Evolutionary conservation across 2,113 vertebrate species (phyloP).

Genomic region (Gavia stellata): DNA sequence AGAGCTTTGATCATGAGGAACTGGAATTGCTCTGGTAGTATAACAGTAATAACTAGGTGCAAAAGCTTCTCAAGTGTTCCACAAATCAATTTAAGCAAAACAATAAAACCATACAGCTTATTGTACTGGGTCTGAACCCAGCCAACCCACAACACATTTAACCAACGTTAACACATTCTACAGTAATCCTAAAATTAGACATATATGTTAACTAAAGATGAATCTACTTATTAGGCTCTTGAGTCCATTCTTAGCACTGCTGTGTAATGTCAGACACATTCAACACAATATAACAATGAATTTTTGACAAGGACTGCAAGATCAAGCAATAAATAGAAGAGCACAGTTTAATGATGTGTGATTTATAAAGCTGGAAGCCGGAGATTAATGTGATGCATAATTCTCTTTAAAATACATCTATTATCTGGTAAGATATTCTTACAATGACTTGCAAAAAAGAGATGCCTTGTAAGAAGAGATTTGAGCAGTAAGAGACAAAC

Average conservation of each 20-base stretch:
- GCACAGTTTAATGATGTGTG: not conserved
- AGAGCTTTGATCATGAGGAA: not conserved
- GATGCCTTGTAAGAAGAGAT: not conserved
- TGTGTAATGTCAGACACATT: not conserved
- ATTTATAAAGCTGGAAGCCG: not conserved
- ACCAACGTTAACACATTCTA: not conserved
- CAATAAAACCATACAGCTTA: not conserved
- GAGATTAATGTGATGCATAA: not conserved
- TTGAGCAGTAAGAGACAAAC: not conserved
- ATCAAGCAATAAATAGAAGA: not conserved
- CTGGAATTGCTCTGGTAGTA: not conserved
- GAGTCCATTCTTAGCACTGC: not conserved
- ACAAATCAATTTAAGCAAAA: not conserved
- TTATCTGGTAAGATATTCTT: not conserved
- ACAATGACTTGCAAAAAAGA: not conserved
- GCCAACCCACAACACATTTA: not conserved
- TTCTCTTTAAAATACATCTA: not conserved
- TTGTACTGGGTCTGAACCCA: not conserved
- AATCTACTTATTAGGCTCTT: not conserved
- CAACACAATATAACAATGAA: not conserved
- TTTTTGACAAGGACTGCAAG: not conserved
- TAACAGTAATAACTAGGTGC: not conserved
- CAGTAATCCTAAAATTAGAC: not conserved
- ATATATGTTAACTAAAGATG: not conserved
- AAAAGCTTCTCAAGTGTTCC: not conserved